Evolutionary conservation across 2,113 vertebrate species (phyloP).

Genomic region (Phylloscopus trochiloides): DNA sequence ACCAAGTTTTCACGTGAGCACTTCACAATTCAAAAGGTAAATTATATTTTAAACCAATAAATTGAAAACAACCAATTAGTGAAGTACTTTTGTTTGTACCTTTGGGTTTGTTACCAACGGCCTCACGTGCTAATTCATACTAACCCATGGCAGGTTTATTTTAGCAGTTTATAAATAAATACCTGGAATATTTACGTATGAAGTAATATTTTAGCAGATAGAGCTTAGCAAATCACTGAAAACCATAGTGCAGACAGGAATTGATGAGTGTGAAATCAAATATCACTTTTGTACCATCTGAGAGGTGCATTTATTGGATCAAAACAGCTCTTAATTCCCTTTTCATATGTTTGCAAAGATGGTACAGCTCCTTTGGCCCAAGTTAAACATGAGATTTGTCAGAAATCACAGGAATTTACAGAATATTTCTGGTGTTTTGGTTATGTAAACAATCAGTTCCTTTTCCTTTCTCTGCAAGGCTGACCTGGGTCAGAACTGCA

Average conservation of each 20-base stretch:
- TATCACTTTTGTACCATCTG: background rate
- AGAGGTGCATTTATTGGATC: background rate
- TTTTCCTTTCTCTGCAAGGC: background rate
- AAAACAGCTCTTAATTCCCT: background rate
- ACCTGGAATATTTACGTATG: background rate
- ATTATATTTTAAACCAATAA: background rate
- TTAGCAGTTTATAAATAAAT: background rate
- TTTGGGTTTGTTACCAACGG: background rate
- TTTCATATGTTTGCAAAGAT: background rate
- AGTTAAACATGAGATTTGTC: fast-evolving
- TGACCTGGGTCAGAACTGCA: background rate
- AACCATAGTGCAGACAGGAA: background rate
- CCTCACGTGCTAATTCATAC: background rate
- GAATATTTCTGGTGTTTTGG: background rate
- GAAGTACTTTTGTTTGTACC: background rate
- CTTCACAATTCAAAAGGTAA: background rate
- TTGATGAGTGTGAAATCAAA: background rate
- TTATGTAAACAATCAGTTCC: background rate
- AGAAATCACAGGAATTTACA: background rate
- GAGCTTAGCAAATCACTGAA: background rate
- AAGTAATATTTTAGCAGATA: background rate
- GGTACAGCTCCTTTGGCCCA: background rate
- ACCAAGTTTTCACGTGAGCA: background rate
- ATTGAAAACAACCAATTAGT: background rate
- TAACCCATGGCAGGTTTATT: background rate